Evolutionary conservation across 1,140 invertebrate genomes (phyloP).

Genomic region (Pogonomyrmex californicus): DNA sequence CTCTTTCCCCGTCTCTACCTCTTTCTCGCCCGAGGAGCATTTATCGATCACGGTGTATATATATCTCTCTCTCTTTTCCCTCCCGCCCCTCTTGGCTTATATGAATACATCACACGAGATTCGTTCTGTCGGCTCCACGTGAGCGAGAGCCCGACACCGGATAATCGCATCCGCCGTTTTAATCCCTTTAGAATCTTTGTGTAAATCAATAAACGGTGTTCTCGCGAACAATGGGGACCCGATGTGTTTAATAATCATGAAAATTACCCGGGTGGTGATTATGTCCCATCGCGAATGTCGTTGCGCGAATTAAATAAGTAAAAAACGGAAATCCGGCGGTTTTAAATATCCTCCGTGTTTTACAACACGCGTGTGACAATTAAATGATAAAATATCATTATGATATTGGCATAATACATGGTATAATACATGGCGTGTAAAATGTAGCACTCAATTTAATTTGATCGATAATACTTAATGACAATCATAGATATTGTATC

Average conservation of each 20-base stretch:
- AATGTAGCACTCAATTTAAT: conserved; percentile 32
- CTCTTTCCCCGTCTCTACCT: not conserved
- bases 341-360: not conserved
- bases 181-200: conserved; percentile 4
- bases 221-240: not conserved
- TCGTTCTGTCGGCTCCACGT: conserved; percentile 1
- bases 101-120: conserved; percentile 41
- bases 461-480: conserved; percentile 27
- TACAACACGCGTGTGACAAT: not conserved
- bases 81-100: not conserved
- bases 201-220: not conserved
- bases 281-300: not conserved
- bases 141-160: not conserved
- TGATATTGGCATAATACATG: conserved; percentile 4
- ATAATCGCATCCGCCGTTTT: conserved; percentile 15
- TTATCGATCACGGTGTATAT: conserved; percentile 61
- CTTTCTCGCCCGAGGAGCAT: conserved; percentile 30
- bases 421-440: not conserved
- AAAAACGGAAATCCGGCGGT: not conserved
- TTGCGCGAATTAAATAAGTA: conserved; percentile 26
- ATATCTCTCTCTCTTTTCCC: conserved; percentile 17
- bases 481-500: conserved; percentile 22
- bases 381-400: not conserved
- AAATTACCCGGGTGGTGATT: not conserved
- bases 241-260: not conserved